phyloP scores from a whole-genome alignment of 2,113 vertebrate species.

The Apteryx owenii region DNA sequence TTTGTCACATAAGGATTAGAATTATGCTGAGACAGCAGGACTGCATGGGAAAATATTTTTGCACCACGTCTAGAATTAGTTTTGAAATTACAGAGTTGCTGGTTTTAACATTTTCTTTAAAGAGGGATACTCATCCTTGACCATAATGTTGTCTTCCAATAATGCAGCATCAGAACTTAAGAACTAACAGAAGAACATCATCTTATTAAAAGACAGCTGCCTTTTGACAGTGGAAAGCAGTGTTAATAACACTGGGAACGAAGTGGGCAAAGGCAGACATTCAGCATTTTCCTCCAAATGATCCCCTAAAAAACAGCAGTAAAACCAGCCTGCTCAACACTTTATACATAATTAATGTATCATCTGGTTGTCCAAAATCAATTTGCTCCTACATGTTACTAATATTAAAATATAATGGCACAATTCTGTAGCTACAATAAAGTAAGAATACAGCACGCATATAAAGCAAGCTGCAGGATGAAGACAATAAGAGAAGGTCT shows the following conservation, averaged over 20 bases:
- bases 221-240: background rate
- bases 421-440: background rate
- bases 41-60: background rate
- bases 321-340: background rate
- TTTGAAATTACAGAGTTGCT: background rate
- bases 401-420: background rate
- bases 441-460: rapidly evolving
- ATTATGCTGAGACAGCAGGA: background rate
- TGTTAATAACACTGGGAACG: background rate
- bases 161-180: background rate
- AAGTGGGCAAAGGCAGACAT: background rate
- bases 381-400: background rate
- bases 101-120: background rate
- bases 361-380: rapidly evolving
- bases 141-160: background rate
- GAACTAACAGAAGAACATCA: background rate
- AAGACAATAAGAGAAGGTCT: background rate
- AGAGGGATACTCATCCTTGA: background rate
- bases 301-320: background rate
- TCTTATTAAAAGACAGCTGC: background rate
- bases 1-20: background rate
- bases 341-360: background rate
- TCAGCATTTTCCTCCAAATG: background rate
- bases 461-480: background rate
- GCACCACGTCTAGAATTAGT: background rate